Conservation (phyloP, 2,888 invertebrate genomes). For the Bruchidius siliquastri region DNA sequence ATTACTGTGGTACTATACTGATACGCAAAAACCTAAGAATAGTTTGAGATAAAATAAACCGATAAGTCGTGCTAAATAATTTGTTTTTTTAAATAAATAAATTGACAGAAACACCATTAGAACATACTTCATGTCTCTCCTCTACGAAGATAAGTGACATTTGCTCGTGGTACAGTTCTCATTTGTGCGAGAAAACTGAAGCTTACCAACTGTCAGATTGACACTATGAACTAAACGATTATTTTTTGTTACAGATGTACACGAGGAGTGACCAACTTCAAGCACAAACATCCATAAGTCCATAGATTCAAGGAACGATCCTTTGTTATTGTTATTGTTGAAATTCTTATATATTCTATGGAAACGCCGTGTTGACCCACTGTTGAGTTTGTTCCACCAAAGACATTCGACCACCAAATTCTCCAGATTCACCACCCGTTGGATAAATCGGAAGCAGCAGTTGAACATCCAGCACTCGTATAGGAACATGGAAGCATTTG, state of each 20-base stretch:
- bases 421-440: neutral
- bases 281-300: neutral
- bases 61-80: too few relatives aligned
- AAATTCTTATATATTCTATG: neutral
- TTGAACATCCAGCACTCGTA: neutral
- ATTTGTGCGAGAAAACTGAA: too few relatives aligned
- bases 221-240: too few relatives aligned
- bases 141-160: too few relatives aligned
- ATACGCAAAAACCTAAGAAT: too few relatives aligned
- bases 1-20: too few relatives aligned
- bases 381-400: neutral
- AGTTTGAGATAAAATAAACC: too few relatives aligned
- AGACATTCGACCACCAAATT: neutral
- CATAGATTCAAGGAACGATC: neutral
- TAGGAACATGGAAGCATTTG: neutral
- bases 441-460: neutral
- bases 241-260: neutral
- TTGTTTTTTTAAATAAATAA: too few relatives aligned
- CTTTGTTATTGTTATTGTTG: neutral
- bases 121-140: too few relatives aligned
- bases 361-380: neutral
- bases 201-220: too few relatives aligned
- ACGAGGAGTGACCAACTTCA: neutral
- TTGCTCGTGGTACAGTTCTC: too few relatives aligned
- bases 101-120: too few relatives aligned